Evolutionary conservation across 2,113 vertebrate genomes (phyloP).

Genomic region (Syrrhaptes paradoxus): DNA sequence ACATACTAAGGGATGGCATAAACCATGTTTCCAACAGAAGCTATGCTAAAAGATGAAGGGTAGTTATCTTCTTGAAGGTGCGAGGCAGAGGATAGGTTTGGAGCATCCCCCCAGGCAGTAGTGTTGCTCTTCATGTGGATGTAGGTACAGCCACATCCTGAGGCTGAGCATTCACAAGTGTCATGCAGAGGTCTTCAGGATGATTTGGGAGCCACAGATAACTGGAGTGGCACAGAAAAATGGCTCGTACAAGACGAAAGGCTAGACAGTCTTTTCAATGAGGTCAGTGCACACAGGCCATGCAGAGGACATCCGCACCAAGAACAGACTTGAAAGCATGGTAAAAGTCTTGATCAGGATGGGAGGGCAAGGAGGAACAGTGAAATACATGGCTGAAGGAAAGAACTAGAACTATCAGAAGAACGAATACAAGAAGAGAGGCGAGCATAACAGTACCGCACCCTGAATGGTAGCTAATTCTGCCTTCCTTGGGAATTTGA

Average conservation of each 20-base stretch:
- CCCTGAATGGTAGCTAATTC: background rate
- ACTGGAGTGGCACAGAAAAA: background rate
- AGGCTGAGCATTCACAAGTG: background rate
- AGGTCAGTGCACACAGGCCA: background rate
- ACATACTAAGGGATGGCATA: background rate
- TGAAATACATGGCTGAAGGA: background rate
- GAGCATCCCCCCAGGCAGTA: background rate
- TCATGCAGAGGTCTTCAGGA: background rate
- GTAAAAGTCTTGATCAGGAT: background rate
- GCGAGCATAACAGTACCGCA: background rate
- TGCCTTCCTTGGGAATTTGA: background rate
- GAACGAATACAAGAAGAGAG: background rate
- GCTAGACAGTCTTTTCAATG: background rate
- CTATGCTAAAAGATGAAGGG: background rate
- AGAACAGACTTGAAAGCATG: background rate
- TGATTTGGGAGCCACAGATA: background rate
- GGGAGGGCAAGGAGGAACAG: background rate
- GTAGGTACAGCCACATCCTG: background rate
- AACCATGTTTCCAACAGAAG: background rate
- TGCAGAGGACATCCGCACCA: rapidly evolving
- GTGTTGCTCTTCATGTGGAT: background rate
- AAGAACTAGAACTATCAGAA: background rate
- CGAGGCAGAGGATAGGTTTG: background rate
- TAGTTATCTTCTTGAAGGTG: background rate
- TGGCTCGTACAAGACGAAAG: background rate